Conservation (phyloP, 1,140 invertebrate species). For the Coptotermes formosanus region DNA sequence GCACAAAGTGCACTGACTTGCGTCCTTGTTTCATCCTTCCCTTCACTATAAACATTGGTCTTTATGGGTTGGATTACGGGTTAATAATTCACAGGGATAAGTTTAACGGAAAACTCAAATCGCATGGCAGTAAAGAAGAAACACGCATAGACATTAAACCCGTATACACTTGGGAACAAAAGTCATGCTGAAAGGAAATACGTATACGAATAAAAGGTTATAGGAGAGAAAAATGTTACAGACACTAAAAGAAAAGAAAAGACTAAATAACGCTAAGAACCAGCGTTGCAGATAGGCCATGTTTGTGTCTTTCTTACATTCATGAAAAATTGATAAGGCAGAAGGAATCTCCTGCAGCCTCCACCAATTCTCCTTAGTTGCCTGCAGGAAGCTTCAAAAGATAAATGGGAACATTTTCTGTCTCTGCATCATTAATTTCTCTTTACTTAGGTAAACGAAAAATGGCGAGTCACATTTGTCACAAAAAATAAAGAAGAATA, state of each 20-base stretch:
- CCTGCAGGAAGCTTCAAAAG: background rate
- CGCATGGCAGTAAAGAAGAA: background rate
- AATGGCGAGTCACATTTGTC: slow-evolving; percentile 14
- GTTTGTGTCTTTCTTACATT: slow-evolving; percentile 16
- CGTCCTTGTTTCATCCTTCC: background rate
- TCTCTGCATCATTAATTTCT: slow-evolving; percentile 19
- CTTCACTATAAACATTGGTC: background rate
- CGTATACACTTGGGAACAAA: background rate
- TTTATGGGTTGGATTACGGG: background rate
- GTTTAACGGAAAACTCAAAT: background rate
- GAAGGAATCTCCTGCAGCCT: background rate
- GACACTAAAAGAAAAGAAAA: background rate
- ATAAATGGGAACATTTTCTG: slow-evolving; percentile 6
- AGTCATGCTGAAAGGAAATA: background rate
- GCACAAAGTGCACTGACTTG: too few relatives aligned
- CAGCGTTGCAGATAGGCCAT: background rate
- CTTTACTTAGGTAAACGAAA: slow-evolving; percentile 18
- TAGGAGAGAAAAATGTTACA: background rate
- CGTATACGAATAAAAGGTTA: background rate
- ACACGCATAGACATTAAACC: background rate
- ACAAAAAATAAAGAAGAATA: background rate
- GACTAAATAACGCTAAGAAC: background rate
- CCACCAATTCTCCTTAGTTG: background rate
- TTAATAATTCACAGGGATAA: background rate
- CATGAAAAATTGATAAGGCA: slow-evolving; percentile 1